A percentile compares a stretch with the other conserved stretches of the same genome.
phyloP scores from a whole-genome alignment of 2,888 invertebrate species.

The Archaeoteleia sp. region DNA sequence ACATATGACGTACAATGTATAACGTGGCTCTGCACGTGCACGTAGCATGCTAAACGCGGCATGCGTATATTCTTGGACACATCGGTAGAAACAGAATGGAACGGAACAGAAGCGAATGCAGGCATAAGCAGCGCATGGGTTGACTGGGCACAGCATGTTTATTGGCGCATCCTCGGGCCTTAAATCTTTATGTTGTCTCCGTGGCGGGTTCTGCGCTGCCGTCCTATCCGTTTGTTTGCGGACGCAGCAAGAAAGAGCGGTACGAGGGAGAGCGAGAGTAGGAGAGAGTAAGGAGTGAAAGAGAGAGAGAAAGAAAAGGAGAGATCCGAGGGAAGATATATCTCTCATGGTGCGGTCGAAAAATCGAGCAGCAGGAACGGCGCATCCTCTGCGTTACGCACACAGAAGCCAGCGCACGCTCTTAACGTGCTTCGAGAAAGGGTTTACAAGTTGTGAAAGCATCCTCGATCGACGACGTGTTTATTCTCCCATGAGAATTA shows the following conservation, averaged over 20 bases:
- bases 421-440: slow-evolving; percentile 59
- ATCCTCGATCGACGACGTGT: slow-evolving; percentile 45
- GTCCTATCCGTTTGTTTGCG: slow-evolving; percentile 22
- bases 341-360: slow-evolving; percentile 67
- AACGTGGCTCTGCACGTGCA: slow-evolving; percentile 44
- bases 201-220: slow-evolving; percentile 66
- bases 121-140: slow-evolving; percentile 59
- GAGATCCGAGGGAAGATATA: slow-evolving; percentile 62
- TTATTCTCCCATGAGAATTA: slow-evolving; percentile 54
- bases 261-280: slow-evolving; percentile 53
- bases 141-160: slow-evolving; percentile 74
- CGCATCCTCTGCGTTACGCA: slow-evolving; percentile 70
- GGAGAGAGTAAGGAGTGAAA: slow-evolving; percentile 44
- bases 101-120: slow-evolving; percentile 68
- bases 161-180: slow-evolving; percentile 74
- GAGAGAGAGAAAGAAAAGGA: slow-evolving; percentile 33
- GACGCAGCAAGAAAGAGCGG: slow-evolving; percentile 34
- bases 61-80: slow-evolving; percentile 44
- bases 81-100: slow-evolving; percentile 54
- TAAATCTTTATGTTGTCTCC: slow-evolving; percentile 75
- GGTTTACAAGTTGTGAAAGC: slow-evolving; percentile 46
- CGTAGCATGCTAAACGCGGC: slow-evolving; percentile 47
- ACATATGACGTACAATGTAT: slow-evolving; percentile 28
- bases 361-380: slow-evolving; percentile 65
- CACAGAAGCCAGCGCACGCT: slow-evolving; percentile 64